A percentile compares a stretch with the other conserved stretches of the same genome.
Conservation (phyloP, 2,113 vertebrate genomes). For the Circaetus gallicus region DNA sequence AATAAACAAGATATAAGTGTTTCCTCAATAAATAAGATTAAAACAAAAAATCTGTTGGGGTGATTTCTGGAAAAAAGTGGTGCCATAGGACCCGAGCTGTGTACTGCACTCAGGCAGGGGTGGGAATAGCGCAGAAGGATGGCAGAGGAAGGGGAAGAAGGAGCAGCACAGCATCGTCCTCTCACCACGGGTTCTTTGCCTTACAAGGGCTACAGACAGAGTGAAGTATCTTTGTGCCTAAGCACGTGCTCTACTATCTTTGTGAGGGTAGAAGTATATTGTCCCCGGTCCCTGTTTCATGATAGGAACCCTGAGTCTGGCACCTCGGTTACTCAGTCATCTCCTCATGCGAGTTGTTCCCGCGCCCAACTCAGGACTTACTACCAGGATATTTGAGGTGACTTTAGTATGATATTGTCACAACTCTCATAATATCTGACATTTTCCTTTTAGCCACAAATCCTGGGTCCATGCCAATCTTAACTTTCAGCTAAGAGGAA, state of each 20-base stretch:
- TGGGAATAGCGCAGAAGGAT: background rate
- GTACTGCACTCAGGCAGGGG: background rate
- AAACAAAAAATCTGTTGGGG: background rate
- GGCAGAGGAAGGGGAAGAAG: background rate
- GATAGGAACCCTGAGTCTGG: background rate
- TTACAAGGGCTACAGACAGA: background rate
- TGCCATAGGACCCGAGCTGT: background rate
- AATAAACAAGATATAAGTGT: background rate
- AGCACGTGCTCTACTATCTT: rapidly evolving
- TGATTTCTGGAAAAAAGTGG: background rate
- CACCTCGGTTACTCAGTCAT: background rate
- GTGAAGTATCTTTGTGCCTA: background rate
- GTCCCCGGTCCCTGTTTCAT: background rate
- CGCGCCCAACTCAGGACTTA: rapidly evolving
- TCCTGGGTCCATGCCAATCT: background rate
- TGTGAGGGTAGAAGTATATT: background rate
- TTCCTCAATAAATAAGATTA: background rate
- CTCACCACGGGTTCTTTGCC: background rate
- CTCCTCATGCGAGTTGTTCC: background rate
- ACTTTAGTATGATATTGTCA: background rate
- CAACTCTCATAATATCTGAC: background rate
- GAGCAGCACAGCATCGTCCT: background rate
- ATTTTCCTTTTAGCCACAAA: background rate
- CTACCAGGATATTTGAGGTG: background rate
- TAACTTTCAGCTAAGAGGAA: background rate